These are phyloP conservation scores for Graptemys geographica DNA, from an alignment of 2,797 vertebrate genomes.

Conservation along the genomic window DNA sequence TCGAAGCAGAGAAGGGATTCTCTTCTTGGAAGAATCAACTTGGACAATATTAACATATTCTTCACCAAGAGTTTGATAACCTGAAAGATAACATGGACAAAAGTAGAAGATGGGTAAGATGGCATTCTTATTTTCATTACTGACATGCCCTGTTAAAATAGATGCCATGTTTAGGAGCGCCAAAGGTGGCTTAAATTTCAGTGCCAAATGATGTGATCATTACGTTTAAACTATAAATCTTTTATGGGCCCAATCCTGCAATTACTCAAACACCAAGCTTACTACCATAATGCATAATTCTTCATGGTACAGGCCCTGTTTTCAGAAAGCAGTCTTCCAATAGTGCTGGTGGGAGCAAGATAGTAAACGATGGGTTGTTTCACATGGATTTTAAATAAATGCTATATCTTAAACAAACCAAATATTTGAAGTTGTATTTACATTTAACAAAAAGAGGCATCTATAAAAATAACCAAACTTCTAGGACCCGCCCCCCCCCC, in stretches of 20 bases:
- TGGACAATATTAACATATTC: slow-evolving; percentile 93
- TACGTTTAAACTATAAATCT: fast-evolving
- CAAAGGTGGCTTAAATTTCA: fast-evolving
- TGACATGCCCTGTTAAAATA: background rate
- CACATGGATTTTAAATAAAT: background rate
- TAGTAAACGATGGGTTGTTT: background rate
- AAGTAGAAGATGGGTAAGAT: background rate
- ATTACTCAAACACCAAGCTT: background rate
- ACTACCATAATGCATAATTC: background rate
- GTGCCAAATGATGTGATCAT: fast-evolving
- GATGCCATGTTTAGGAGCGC: background rate
- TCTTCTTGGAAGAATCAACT: slow-evolving; percentile 85
- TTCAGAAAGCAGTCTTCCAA: background rate
- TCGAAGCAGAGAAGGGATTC: slow-evolving; percentile 83
- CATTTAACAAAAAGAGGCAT: background rate
- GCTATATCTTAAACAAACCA: background rate
- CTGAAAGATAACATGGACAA: slow-evolving; percentile 51
- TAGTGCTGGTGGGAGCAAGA: background rate
- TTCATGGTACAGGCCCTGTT: background rate
- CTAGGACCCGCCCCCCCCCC: fast-evolving
- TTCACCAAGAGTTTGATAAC: slow-evolving; percentile 95
- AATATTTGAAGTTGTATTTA: background rate
- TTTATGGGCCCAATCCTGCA: background rate
- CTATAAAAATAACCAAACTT: background rate
- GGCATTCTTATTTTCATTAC: fast-evolving